Base-by-base conservation (phyloP, 1,140 invertebrate genomes). In the Pseudomyrmex gracilis region DNA sequence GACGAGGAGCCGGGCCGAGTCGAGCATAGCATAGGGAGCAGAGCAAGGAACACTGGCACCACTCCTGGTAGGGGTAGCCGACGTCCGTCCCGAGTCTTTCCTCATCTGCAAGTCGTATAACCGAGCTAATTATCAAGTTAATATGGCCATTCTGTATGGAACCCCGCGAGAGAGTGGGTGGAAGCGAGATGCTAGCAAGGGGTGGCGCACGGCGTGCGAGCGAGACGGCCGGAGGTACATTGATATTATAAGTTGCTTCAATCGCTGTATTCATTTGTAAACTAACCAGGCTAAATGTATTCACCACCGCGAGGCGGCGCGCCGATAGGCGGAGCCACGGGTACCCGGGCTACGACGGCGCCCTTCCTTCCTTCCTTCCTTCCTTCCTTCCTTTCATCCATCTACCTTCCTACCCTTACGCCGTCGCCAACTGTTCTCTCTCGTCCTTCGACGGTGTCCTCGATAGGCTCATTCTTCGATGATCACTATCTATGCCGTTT, bases 41-140 rank as follows among this genome's bases (percentile, higher is more conserved):
- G 95, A 95, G 94, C 94, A 95, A 95, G 94, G 94, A 95, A 95
- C 90, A 94, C 92, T 94, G 92, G 93, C 92, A 91, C 94, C 89
- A 92, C 93, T 88, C 93, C 91, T 93, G 93, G 94, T 94, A 94
- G 93, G 94, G 94, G 94, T 94, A 94, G 93, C 93, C 94, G 94
- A 92, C 94, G 93, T 94, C 95, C 95, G 94, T 95, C 95, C 95
- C 93, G 95, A 95, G 95, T 96, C 95, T 95, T 95, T 95, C 95
- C 97, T 97, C 96, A 97, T 97, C 96, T 97, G 97, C 97, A 97
- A 97, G 96, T 97, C 96, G 96, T 97, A 97, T 97, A 97, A 97
- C 96, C 96, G 95, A 96, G 95, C 96, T 97, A 97, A 97, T 97
- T 97, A 97, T 97, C 96, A 97, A 97, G 96, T 97, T 97, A 97